These are phyloP conservation scores for Ypsolopha scabrella DNA, from an alignment of 2,888 invertebrate species.

Conservation along the genomic window DNA sequence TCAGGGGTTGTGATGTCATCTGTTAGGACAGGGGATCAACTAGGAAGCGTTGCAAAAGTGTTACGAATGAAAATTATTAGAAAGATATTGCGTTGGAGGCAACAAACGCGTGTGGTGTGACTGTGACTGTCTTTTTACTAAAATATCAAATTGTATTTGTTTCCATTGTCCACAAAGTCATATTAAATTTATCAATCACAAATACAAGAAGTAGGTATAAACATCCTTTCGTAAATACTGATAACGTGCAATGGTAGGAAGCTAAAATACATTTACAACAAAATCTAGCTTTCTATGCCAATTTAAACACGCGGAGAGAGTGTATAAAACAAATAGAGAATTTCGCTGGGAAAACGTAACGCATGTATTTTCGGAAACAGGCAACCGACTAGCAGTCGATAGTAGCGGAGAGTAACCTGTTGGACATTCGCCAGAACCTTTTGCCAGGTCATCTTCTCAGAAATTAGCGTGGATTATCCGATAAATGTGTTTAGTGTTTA, in stretches of 20 bases:
- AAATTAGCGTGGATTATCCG: slow-evolving; percentile 29
- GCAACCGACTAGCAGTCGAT: neutral
- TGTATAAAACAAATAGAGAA: too few species aligned
- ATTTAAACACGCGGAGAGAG: too few species aligned
- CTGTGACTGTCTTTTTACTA: neutral
- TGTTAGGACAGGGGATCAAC: neutral
- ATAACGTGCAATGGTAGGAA: too few species aligned
- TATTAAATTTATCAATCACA: too few species aligned
- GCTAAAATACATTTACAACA: too few species aligned
- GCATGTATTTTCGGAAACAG: neutral
- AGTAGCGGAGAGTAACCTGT: slow-evolving; percentile 4
- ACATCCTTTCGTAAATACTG: too few species aligned
- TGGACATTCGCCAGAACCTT: slow-evolving; percentile 40
- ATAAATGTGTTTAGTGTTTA: slow-evolving; percentile 19
- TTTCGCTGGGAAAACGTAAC: neutral
- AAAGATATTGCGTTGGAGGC: neutral
- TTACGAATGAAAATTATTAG: neutral
- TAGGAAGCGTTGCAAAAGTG: neutral
- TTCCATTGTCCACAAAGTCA: neutral
- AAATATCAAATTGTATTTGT: neutral
- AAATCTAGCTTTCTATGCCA: too few species aligned
- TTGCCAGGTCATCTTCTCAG: slow-evolving; percentile 46
- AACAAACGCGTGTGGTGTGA: neutral
- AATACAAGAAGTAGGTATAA: too few species aligned
- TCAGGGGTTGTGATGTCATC: neutral